Evolutionary conservation across 2,797 vertebrate species (phyloP).

Genomic region (Pangasius sanitwongsei): DNA sequence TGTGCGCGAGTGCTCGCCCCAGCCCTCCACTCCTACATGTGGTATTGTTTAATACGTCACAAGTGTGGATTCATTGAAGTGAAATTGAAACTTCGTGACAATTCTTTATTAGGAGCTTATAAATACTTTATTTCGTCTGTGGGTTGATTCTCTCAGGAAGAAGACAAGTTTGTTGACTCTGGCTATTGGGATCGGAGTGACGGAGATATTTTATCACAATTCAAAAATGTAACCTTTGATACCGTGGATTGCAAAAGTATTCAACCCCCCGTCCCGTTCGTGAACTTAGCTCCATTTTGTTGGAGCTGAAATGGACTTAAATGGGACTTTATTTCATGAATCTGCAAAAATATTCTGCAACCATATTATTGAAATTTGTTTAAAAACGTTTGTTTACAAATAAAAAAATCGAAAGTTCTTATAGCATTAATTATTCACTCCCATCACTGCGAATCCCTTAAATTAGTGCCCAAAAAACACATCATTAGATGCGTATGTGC

Average conservation of each 20-base stretch:
- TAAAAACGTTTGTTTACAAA: background rate
- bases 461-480: background rate
- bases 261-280: background rate
- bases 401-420: background rate
- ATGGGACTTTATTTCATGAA: background rate
- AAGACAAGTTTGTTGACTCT: conserved; percentile 9
- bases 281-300: background rate
- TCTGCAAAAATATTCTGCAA: background rate
- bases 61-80: conserved; percentile 49
- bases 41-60: conserved; percentile 49
- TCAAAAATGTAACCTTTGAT: background rate
- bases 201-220: background rate
- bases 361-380: background rate
- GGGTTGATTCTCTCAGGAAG: conserved; percentile 8
- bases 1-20: conserved; percentile 22
- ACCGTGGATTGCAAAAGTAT: conserved; percentile 6
- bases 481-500: background rate
- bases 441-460: background rate
- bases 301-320: background rate
- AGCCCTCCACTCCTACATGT: conserved; percentile 43
- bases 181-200: background rate
- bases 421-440: background rate
- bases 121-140: background rate
- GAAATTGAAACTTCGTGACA: conserved; percentile 57
- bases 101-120: conserved; percentile 39